phyloP scores from a whole-genome alignment of 2,888 invertebrate genomes.

The Athalia cordata region DNA sequence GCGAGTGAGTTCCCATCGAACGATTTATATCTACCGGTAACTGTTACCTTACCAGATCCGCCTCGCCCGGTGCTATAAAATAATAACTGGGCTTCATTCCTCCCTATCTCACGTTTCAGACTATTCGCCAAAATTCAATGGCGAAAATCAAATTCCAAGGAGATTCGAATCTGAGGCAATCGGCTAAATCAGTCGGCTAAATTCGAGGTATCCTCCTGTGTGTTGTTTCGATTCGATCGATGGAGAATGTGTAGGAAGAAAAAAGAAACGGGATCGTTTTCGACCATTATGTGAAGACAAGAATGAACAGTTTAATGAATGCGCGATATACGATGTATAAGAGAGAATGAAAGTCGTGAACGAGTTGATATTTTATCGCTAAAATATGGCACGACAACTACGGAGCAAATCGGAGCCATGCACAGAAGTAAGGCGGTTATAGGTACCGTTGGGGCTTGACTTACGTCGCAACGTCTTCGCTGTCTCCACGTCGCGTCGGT shows the following conservation, averaged over 20 bases:
- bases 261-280: background rate
- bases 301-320: background rate
- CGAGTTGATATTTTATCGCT: conserved; percentile 31
- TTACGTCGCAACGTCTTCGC: conserved; percentile 32
- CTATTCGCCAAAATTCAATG: background rate
- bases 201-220: no score
- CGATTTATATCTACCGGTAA: conserved; percentile 9
- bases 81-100: background rate
- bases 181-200: background rate
- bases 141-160: background rate
- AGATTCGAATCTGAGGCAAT: background rate
- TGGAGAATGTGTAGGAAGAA: background rate
- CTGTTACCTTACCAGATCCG: background rate
- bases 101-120: background rate
- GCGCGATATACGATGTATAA: conserved; percentile 9
- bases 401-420: conserved; percentile 16
- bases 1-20: background rate
- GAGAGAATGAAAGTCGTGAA: conserved; percentile 34
- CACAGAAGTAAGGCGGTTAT: no score
- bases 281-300: background rate
- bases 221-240: background rate
- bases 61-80: background rate
- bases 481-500: conserved; percentile 40
- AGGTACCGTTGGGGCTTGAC: conserved; percentile 30
- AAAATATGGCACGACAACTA: background rate